Base-by-base conservation (phyloP, 2,113 vertebrate species). In the Balaenoptera acutorostrata region DNA sequence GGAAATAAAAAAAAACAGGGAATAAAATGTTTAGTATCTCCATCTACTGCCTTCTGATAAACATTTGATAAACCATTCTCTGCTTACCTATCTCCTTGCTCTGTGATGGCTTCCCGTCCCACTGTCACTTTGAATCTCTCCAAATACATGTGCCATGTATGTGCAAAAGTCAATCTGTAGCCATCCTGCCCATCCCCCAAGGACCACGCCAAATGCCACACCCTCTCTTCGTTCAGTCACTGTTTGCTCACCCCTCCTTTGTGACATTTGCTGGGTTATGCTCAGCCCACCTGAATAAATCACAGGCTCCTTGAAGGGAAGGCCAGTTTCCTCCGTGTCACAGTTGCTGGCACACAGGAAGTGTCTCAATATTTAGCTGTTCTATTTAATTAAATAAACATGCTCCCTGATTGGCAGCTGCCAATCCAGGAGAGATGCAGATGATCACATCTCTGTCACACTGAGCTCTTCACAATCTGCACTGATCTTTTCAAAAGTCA, bases 121-220 rank as follows among this genome's bases (percentile, higher is more conserved):
- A 11, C 27, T 13, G 15, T 4, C 14, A 2, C 20, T 46, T 6
- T 29, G 29, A 33, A 3, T 23, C 57, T 59, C n/a, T 41, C 69
- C 68, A 71, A 31, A 63, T 21, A 11, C 44, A n/a, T 0, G 1
- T 27, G 71, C 46, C 63, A 1, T 1, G 8, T 5, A 9, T 0
- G 8, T 31, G 66, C 41, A 52, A 46, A 36, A 36, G 6, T 6
- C 71, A 59, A 5, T 25, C 77, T 5, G 3, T 3, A 31, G 44
- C 31, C 85, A 20, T 15, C 57, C 80, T 49, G 6, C 27, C 84
- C 44, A 21, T 2, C 23, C 33, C 23, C 21, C 75, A 25, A 5
- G 33, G 55, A 2, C 36, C 41, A 6, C 33, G 6, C 18, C 39
- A 15, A 41, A 21, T 15, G 78, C 77, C 57, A 23, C 49, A 18